Evolutionary conservation across 2,888 invertebrate species (phyloP).

Genomic region (Yponomeuta cagnagella): DNA sequence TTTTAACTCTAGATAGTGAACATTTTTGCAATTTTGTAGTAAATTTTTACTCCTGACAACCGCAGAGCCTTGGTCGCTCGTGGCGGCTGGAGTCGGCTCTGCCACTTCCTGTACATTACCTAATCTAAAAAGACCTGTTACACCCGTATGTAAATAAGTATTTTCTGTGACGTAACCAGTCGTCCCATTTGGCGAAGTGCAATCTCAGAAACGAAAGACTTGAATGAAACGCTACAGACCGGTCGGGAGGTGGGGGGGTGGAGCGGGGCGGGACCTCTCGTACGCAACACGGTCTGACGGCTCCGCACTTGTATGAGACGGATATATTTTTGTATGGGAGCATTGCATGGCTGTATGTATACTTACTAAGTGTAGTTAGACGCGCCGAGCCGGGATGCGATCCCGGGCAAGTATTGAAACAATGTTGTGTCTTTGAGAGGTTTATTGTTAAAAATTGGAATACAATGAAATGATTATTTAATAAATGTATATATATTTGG

Average conservation of each 20-base stretch:
- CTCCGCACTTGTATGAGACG: slow-evolving; percentile 1
- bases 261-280: slow-evolving; percentile 7
- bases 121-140: background rate
- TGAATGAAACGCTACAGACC: background rate
- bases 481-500: slow-evolving; percentile 76
- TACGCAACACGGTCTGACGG: slow-evolving; percentile 11
- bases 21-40: slow-evolving; percentile 10
- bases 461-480: slow-evolving; percentile 74
- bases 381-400: slow-evolving; percentile 38
- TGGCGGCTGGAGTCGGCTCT: background rate
- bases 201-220: background rate
- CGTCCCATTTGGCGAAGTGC: background rate
- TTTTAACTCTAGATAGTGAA: slow-evolving; percentile 5
- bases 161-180: background rate
- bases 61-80: background rate
- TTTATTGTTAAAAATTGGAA: slow-evolving; percentile 75
- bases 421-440: slow-evolving; percentile 76
- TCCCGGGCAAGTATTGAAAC: slow-evolving; percentile 57
- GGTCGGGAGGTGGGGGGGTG: background rate
- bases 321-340: slow-evolving; percentile 46
- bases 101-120: background rate
- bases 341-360: slow-evolving; percentile 27
- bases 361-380: slow-evolving; percentile 20
- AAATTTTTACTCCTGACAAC: background rate
- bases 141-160: background rate